Evolutionary conservation across 1,140 invertebrate genomes (phyloP), one percentile per base, ranked within the genome.

Genomic region (Pollicipes pollicipes): DNA sequence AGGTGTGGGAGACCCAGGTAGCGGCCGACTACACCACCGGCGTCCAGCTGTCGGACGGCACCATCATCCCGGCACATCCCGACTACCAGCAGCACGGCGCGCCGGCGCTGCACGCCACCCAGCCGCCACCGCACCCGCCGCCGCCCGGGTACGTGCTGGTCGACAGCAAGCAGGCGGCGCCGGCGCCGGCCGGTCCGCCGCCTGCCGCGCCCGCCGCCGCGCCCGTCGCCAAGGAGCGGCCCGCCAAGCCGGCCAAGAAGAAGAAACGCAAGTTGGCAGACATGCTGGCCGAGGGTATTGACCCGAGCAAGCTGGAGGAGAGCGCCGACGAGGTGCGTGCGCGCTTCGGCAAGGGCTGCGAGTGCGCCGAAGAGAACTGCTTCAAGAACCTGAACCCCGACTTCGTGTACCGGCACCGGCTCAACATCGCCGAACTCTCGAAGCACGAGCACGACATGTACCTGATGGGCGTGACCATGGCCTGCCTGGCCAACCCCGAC

Each of bases 401-500:
- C 73, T 84, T 83, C 73, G 88, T 90, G 3, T 90, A 88, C 77
- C 84, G 85, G 58, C 88, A 90, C 75, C 80, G 88, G 72, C 76
- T 90, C 17, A 90, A 90, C 74, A 89, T 90, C 72, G 88, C 88
- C 3, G 88, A 90, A 77, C 77, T 90, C 28, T 89, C 87, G 3
- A 88, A 88, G 76, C 86, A 85, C 73, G 87, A 89, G 77, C 85
- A 85, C 78, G 86, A 86, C 75, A 87, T 88, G 85, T 89, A 89
- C 76, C 79, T 89, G 72, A 89, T 89, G 88, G 88, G 88, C 64
- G 85, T 90, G 27, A 89, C 87, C 13, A 89, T 88, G 88, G 88
- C 88, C 0, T 88, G 87, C 74, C 80, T 90, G 67, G 85, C 86
- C 0, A 88, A 90, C 79, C 88, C 88, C 3, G 85, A 86, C 66